Evolutionary conservation across 1,140 invertebrate genomes (phyloP).

Genomic region (Adoxophyes honmai): DNA sequence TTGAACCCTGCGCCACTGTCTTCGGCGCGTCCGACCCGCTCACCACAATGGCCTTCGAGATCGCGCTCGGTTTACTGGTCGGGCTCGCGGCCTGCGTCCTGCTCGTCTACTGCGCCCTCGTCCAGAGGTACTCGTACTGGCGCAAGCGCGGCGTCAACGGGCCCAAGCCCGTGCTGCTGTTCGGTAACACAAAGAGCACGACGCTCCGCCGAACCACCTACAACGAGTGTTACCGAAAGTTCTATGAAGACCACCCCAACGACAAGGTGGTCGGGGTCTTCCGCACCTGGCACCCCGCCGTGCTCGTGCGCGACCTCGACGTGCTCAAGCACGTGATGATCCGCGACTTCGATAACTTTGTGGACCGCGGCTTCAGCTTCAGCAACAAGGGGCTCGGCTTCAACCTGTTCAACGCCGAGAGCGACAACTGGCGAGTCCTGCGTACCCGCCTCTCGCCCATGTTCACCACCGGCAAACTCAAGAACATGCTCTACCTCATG

Average conservation of each 20-base stretch:
- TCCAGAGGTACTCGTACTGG: constrained; percentile 6
- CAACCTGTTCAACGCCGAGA: constrained; percentile 51
- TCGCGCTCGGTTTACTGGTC: background rate
- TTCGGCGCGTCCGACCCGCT: background rate
- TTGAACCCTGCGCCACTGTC: background rate
- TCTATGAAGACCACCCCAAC: constrained; percentile 3
- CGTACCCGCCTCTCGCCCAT: constrained; percentile 71
- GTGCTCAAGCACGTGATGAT: constrained; percentile 78
- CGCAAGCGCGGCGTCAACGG: background rate
- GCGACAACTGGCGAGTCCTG: constrained; percentile 72
- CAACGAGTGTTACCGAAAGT: background rate
- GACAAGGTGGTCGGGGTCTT: constrained; percentile 28
- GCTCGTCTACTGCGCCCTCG: background rate
- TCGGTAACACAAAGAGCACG: constrained; percentile 1
- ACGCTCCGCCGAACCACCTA: background rate
- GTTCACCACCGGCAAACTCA: constrained; percentile 78
- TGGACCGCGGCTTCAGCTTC: constrained; percentile 54
- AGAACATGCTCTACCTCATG: constrained; percentile 63
- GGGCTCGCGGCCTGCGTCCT: background rate
- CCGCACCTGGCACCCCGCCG: constrained; percentile 42
- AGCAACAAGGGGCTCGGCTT: constrained; percentile 69
- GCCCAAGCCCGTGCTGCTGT: background rate
- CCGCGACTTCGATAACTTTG: constrained; percentile 76
- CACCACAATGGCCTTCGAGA: background rate
- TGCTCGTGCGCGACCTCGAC: constrained; percentile 74